Evolutionary conservation across 2,113 vertebrate species (phyloP).

Genomic region (Meles meles): DNA sequence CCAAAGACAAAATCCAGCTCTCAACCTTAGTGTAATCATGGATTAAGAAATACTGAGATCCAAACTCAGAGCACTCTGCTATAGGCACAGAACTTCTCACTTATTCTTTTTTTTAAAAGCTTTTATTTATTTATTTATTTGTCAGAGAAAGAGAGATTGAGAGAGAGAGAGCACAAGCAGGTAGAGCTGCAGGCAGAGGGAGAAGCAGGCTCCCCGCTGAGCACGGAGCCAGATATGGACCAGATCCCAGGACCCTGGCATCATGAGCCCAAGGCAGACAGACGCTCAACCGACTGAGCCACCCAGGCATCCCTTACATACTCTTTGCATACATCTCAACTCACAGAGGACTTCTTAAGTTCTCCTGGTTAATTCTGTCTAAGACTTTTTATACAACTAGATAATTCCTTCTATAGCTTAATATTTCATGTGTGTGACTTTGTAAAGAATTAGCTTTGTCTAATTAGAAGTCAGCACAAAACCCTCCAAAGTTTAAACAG

Average conservation of each 20-base stretch:
- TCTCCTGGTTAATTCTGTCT: neutral
- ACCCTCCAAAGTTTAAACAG: neutral
- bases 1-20: neutral
- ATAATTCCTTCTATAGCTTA: conserved; percentile 7
- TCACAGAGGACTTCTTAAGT: neutral
- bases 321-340: neutral
- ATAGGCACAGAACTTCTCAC: neutral
- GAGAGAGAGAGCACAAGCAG: too few species aligned
- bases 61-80: neutral
- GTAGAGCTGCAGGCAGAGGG: too few species aligned
- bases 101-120: neutral
- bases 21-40: neutral
- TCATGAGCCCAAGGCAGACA: too few species aligned
- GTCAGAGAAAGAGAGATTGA: too few species aligned
- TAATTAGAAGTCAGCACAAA: neutral
- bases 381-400: neutral
- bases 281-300: too few species aligned
- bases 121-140: too few species aligned
- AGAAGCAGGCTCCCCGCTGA: too few species aligned
- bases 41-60: neutral
- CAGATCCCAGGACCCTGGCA: too few species aligned
- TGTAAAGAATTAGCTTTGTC: conserved; percentile 18
- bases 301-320: too few species aligned
- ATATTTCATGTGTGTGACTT: neutral
- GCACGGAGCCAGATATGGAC: too few species aligned